Evolutionary conservation across 1,140 invertebrate genomes (phyloP), one percentile per base, ranked within the genome.

Genomic region (Tetragnatha versicolor): DNA sequence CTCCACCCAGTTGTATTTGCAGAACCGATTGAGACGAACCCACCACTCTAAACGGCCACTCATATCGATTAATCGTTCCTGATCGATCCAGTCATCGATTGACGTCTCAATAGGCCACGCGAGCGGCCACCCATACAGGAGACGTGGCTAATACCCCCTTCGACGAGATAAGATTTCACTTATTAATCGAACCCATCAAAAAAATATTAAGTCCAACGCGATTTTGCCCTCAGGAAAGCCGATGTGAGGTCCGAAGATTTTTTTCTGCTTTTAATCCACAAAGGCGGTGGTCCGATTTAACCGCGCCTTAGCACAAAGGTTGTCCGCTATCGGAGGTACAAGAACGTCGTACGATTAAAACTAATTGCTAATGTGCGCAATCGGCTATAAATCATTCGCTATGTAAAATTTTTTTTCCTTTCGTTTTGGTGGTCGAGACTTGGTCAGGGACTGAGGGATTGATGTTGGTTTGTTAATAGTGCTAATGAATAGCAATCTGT

Each of bases 61-160:
- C 60, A 72, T 58, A 29, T 58, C 70, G 70, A 73, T 73, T 73
- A 73, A 73, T 73, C 55, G 70, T 61, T 61, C 17, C 42, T 73
- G 70, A 73, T 73, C 61, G 70, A 73, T 73, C 51, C 39, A 20
- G 60, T 39, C 55, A 61, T 47, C 37, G 55, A 49, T 45, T 73
- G 70, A 73, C 35, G 70, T 73, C 70, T 73, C 70, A 73, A 73
- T 66, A 66, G 14, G 31, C 7, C 14, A n/a, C 7, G 49, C 49
- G 29, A n/a, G 20, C 55, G 70, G 61, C 70, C 70, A 73, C 70
- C 70, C 70, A 73, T 47, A 47, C n/a, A 7, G 70, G 31, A 42
- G 66, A 72, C 20, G 63, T 37, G 14, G n/a, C n/a, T n/a, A 58
- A 58, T 58, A 58, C 51, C 25, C 29, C 35, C 2, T 72, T 72